phyloP scores from a whole-genome alignment of 2,797 vertebrate genomes.

The Leucoraja ocellata region DNA sequence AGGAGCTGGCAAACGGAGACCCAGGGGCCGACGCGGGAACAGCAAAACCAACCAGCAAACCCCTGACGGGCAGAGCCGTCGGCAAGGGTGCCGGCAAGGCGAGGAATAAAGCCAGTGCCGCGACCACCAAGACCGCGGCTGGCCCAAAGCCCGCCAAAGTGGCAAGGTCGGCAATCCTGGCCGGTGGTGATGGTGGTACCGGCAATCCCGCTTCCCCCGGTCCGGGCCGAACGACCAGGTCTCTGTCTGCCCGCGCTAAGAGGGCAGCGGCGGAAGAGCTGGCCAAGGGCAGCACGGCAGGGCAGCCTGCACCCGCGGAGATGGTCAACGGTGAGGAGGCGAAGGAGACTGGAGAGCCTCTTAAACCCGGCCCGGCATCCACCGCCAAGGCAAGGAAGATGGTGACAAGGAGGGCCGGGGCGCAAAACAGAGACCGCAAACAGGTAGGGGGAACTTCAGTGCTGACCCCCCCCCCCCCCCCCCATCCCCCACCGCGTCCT shows the following conservation, averaged over 20 bases:
- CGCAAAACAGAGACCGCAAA: background rate
- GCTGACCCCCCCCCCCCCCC: too few species aligned
- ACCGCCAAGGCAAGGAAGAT: background rate
- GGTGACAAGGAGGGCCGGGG: background rate
- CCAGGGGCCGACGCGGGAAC: background rate
- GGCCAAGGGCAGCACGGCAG: background rate
- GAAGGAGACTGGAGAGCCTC: background rate
- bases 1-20: background rate
- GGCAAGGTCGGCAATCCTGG: too few species aligned
- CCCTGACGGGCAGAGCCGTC: background rate
- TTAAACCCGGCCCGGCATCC: too few species aligned
- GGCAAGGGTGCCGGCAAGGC: background rate
- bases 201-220: rapidly evolving
- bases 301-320: background rate
- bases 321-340: background rate
- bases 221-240: too few species aligned
- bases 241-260: background rate
- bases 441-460: background rate
- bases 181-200: too few species aligned
- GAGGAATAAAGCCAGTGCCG: background rate
- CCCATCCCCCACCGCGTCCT: too few species aligned
- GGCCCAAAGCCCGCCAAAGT: background rate
- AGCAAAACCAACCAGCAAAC: background rate
- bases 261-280: background rate
- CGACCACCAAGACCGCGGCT: too few species aligned